Evolutionary conservation across 2,888 invertebrate genomes (phyloP), one percentile per base, ranked within the genome.

Genomic region (Spisula solida): DNA sequence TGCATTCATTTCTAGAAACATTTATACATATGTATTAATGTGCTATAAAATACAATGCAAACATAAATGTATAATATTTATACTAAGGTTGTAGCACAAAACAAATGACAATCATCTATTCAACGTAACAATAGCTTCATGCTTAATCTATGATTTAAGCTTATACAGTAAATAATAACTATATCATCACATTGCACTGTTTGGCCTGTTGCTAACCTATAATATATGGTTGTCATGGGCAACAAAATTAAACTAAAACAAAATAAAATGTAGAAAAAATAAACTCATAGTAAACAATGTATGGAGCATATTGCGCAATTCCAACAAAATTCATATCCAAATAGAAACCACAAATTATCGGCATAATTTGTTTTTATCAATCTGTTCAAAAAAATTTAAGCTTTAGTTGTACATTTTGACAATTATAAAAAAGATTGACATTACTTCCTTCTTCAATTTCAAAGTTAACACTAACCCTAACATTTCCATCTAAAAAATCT

Each of bases 201-300:
- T 75, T 75, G 75, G 75, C 75, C 75, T 75, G 75, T 34, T 34
- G 75, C 75, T 75, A 75, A 75, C 75, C 75, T 75, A 75, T 25
- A 25, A 20, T 66, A 20, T 66, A 66, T 66, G 25, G 60, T 66
- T 66, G 60, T 25, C 60, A 66, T 66, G 60, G 60, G 25, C 8
- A n/a, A 25, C 25, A 66, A 66, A 66, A 66, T 25, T 66, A 8
- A 66, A 66, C n/a, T 25, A 66, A 25, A 25, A 66, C 18, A 66
- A 25, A 66, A 66, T n/a, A 66, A 66, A 66, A 25, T 1, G 1
- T 4, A 2, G 20, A 60, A 60, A 60, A 60, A 60, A 25, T 66
- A 66, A 66, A 25, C 60, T 66, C 60, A 66, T 66, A 25, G 60
- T 25, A 2, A 25, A 66, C 25, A n/a, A 66, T n/a, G 60, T 0